Percentiles rank a stretch among this genome's conserved stretches.
Conservation (phyloP, 2,888 invertebrate species). For the Altica lythri region DNA sequence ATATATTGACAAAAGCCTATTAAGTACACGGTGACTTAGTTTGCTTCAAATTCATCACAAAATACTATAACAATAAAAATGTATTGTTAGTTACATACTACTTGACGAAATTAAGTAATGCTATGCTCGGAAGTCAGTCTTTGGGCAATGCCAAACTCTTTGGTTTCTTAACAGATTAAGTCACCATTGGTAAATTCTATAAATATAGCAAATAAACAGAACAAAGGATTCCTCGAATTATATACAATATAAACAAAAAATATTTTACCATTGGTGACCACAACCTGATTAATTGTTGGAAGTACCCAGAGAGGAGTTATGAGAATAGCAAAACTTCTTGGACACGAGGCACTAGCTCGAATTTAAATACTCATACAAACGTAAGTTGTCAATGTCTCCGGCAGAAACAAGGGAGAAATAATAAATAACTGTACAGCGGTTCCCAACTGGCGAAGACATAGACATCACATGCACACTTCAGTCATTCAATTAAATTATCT, state of each 20-base stretch:
- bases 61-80: slow-evolving; percentile 47
- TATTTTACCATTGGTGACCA: slow-evolving; percentile 36
- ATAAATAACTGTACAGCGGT: slow-evolving; percentile 55
- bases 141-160: slow-evolving; percentile 52
- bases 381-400: slow-evolving; percentile 45
- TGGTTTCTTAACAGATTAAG: slow-evolving; percentile 51
- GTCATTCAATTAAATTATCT: slow-evolving; percentile 50
- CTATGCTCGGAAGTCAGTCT: slow-evolving; percentile 46
- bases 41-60: slow-evolving; percentile 52
- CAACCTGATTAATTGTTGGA: slow-evolving; percentile 40
- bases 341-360: slow-evolving; percentile 43
- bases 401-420: slow-evolving; percentile 41
- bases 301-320: slow-evolving; percentile 43
- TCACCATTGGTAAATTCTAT: slow-evolving; percentile 42
- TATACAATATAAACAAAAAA: slow-evolving; percentile 51
- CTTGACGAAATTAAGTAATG: slow-evolving; percentile 45
- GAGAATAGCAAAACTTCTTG: slow-evolving; percentile 43
- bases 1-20: slow-evolving; percentile 43
- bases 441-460: slow-evolving; percentile 35
- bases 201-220: slow-evolving; percentile 37
- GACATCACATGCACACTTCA: slow-evolving; percentile 35
- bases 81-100: slow-evolving; percentile 48
- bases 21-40: slow-evolving; percentile 53
- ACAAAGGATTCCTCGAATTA: slow-evolving; percentile 40
- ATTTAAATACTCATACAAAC: slow-evolving; percentile 46